Base-by-base conservation (phyloP, 2,113 vertebrate genomes). In the Pipra filicauda region DNA sequence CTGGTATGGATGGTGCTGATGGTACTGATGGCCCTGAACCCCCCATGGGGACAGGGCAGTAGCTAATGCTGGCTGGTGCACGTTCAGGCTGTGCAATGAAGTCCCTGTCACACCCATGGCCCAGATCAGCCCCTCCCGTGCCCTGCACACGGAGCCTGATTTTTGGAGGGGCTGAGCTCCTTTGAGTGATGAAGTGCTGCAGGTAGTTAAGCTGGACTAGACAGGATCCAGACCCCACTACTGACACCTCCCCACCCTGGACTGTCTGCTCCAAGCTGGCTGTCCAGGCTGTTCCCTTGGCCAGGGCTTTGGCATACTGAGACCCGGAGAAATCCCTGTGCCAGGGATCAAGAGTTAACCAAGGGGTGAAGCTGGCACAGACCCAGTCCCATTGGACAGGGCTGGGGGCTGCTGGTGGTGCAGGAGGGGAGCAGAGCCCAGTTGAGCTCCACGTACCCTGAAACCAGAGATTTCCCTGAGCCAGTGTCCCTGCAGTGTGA, bases 401-500 rank as follows among this genome's bases (percentile, higher is more conserved):
- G 23, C 52, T 65, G 83, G 54, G 23, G 52, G 61, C 54, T 21
- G 23, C 16, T 22, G 58, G 33, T 41, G 87, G 62, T 62, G 71
- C 78, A 35, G 30, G n/a, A 30, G 39, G 31, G 54, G 6, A 83
- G 21, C 14, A 59, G 52, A 48, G 78, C 64, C 72, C 69, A 26
- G 33, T 44, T 26, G 70, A 92, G 46, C n/a, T 86, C 59, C 54
- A 37, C 28, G 6, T 9, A 11, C 39, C n/a, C 88, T 90, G 95
- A 88, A 95, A 95, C 58, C 82, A 88, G 90, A 95, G 82, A 76
- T 52, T 95, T 69, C 66, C 71, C 24, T 55, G 57, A 44, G 70
- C 71, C 73, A 20, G 2, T 22, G 43, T 44, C 74, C 43, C 92
- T 24, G 74, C 82, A 37, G 71, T 10, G 28, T 0, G 16, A 81